A percentile compares a stretch with the other conserved stretches of the same genome.
Conservation (phyloP, 2,797 vertebrate genomes). For the Chelidonichthys spinosus region DNA sequence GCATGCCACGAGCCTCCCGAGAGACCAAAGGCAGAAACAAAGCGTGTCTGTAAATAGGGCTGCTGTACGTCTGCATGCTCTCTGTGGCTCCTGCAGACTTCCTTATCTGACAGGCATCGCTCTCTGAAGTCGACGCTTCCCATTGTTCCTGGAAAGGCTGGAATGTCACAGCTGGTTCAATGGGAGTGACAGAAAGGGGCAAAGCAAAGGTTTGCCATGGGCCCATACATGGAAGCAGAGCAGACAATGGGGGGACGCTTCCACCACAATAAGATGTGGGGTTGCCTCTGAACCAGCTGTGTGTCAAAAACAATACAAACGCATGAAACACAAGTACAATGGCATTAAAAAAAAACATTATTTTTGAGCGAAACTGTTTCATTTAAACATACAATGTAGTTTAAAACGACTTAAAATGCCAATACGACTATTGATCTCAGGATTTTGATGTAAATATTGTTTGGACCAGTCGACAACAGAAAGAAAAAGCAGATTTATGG, state of each 20-base stretch:
- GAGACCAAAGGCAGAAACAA: constrained; percentile 72
- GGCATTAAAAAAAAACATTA: too few species aligned
- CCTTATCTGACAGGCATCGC: constrained; percentile 74
- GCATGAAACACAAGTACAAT: too few species aligned
- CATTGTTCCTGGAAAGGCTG: constrained; percentile 76
- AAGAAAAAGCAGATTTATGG: constrained; percentile 1
- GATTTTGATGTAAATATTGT: neutral
- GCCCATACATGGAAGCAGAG: constrained; percentile 41
- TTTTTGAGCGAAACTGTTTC: neutral
- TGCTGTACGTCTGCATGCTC: constrained; percentile 53
- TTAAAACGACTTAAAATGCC: neutral
- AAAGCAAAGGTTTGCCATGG: constrained; percentile 24
- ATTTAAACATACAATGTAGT: too few species aligned
- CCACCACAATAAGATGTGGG: neutral
- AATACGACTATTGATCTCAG: neutral
- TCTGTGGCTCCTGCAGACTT: constrained; percentile 72
- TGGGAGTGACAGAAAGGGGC: constrained; percentile 47
- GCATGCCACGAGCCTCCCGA: constrained; percentile 52
- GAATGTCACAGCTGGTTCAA: constrained; percentile 70
- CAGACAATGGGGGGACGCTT: constrained; percentile 25
- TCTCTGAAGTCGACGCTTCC: constrained; percentile 74
- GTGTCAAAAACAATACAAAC: neutral
- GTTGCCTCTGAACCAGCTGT: neutral
- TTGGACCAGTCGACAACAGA: constrained; percentile 1
- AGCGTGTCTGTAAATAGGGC: constrained; percentile 76